Evolutionary conservation across 23 tunicate species (phyloP), one percentile per base, ranked within the genome.

Genomic region (Ascidia mentula): DNA sequence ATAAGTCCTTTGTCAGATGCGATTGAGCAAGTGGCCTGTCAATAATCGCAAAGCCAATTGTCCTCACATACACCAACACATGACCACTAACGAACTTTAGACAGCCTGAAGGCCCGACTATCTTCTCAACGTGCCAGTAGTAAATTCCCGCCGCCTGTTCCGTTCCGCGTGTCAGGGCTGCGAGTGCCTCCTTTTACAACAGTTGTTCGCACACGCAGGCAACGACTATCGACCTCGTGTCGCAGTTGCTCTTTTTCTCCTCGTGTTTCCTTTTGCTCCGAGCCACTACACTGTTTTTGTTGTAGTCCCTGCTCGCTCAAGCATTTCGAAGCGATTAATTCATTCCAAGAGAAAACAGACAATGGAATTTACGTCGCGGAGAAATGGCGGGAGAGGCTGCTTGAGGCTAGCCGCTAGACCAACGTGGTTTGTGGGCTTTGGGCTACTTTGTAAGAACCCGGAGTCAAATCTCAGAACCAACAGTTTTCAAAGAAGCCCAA

Each of bases 111-210:
- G n/a, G n/a, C n/a, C n/a, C n/a, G n/a, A n/a, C n/a, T n/a, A n/a
- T n/a, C 65, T 6, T 53, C 13, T 5, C 12, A 53, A 5, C 28
- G 28, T 1, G 65, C 24, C 24, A 28, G 65, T 28, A 20, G 65
- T 53, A 53, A 53, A 53, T 9, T 53, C 65, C 65, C 65, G 65
- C 65, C 65, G 65, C 24, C 65, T 53, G 65, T 28, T n/a, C n/a
- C n/a, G n/a, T n/a, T n/a, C n/a, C n/a, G n/a, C n/a, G n/a, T n/a
- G n/a, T n/a, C n/a, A n/a, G n/a, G 65, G 65, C 65, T 1, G 13
- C 65, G 65, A 26, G 24, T 9, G 24, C 22, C 65, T 53, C 13
- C 13, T 53, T 53, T 53, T 53, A 53, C 65, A 53, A 9, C 65
- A 53, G 65, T 53, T 53, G 65, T 53, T 53, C 65, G 65, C 65